Percentiles rank a stretch among this genome's conserved stretches.
phyloP scores from a whole-genome alignment of 2,888 invertebrate genomes.

The Oasisia sp. region DNA sequence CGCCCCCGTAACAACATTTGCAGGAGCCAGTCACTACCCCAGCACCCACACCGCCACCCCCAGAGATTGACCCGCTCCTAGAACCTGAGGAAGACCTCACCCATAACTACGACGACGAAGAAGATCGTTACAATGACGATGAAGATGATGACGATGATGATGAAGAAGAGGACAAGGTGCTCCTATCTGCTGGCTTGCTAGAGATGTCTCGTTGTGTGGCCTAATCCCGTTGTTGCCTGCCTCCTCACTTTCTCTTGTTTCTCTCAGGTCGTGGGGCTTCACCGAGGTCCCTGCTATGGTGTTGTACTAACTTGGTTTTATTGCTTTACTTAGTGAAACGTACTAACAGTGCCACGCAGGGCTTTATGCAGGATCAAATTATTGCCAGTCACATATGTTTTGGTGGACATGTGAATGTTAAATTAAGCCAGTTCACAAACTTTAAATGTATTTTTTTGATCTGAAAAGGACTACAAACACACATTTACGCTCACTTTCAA shows the following conservation, averaged over 20 bases:
- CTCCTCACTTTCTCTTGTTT: neutral
- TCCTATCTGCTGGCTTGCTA: slow-evolving; percentile 9
- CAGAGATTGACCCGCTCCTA: neutral
- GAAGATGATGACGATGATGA: slow-evolving; percentile 27
- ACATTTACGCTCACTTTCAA: too few relatives aligned
- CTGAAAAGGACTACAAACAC: too few relatives aligned
- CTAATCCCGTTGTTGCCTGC: neutral
- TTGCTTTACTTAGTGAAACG: neutral
- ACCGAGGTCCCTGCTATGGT: neutral
- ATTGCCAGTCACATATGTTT: too few relatives aligned
- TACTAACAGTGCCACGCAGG: too few relatives aligned
- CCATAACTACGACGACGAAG: slow-evolving; percentile 28
- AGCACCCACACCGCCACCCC: neutral
- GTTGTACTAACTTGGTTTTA: neutral
- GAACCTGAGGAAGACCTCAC: slow-evolving; percentile 20
- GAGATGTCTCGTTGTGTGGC: neutral
- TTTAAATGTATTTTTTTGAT: too few relatives aligned
- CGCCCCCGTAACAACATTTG: neutral
- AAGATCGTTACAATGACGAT: slow-evolving; percentile 44
- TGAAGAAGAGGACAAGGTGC: slow-evolving; percentile 27
- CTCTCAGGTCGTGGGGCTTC: neutral
- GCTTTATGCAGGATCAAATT: too few relatives aligned
- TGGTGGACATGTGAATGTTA: too few relatives aligned
- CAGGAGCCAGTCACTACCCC: neutral
- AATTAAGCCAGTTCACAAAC: too few relatives aligned